Conservation (phyloP, 1,140 invertebrate genomes). For the Drosophila asahinai region DNA sequence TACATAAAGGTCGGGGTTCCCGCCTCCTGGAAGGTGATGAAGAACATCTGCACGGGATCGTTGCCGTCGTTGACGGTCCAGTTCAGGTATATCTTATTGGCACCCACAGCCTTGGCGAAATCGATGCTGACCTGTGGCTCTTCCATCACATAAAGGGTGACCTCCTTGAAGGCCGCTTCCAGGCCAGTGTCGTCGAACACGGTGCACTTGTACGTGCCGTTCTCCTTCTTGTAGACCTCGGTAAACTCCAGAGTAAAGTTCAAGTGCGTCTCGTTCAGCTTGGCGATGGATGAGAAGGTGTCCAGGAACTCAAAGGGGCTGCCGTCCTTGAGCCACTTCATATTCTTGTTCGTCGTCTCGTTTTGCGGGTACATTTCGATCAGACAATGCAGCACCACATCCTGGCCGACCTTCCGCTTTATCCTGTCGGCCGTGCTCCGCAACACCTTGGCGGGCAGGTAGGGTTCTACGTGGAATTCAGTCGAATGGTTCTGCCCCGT, state of each 20-base stretch:
- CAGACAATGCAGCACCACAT: slow-evolving; percentile 86
- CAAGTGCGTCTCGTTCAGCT: slow-evolving; percentile 87
- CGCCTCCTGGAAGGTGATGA: slow-evolving; percentile 88
- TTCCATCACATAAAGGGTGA: slow-evolving; percentile 88
- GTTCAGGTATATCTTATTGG: slow-evolving; percentile 91
- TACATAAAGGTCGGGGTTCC: slow-evolving; percentile 85
- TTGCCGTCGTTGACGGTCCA: slow-evolving; percentile 93
- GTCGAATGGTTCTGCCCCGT: slow-evolving; percentile 64
- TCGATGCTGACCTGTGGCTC: slow-evolving; percentile 90
- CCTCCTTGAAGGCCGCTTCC: slow-evolving; percentile 60
- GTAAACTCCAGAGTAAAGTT: slow-evolving; percentile 86
- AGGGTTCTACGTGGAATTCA: slow-evolving; percentile 81
- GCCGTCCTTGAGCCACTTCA: slow-evolving; percentile 87
- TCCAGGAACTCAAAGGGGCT: slow-evolving; percentile 83
- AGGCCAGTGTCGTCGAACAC: slow-evolving; percentile 69
- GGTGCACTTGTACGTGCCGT: slow-evolving; percentile 88
- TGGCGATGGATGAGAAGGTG: slow-evolving; percentile 67
- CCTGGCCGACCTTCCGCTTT: slow-evolving; percentile 86
- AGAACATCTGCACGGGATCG: slow-evolving; percentile 88
- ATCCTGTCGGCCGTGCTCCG: slow-evolving; percentile 84
- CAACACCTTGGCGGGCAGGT: slow-evolving; percentile 85
- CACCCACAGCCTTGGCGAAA: slow-evolving; percentile 91
- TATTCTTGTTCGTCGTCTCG: slow-evolving; percentile 79
- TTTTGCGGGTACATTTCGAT: slow-evolving; percentile 87
- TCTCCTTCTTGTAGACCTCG: slow-evolving; percentile 88